phyloP scores from a whole-genome alignment of 2,888 invertebrate species.

The Allacma fusca region DNA sequence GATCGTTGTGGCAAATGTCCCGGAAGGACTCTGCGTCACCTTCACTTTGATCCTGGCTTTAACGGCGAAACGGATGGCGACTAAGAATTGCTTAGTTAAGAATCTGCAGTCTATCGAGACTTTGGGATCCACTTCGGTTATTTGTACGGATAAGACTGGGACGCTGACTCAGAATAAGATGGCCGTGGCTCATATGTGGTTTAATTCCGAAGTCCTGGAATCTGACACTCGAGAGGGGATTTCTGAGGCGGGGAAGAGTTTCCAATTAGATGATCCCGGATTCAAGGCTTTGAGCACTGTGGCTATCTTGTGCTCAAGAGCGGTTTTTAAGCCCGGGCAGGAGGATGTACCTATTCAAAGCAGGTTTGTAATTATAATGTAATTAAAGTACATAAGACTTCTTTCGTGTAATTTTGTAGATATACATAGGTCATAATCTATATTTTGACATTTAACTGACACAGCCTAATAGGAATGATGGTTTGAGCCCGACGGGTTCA shows the following conservation, averaged over 20 bases:
- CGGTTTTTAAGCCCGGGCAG: constrained; percentile 72
- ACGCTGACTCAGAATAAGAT: constrained; percentile 80
- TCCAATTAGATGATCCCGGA: constrained; percentile 62
- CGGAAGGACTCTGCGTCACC: constrained; percentile 63
- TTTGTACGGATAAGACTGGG: constrained; percentile 80
- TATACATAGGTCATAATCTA: too few species aligned
- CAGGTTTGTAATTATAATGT: constrained; percentile 61
- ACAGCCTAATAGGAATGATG: too few species aligned
- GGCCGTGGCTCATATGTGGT: constrained; percentile 80
- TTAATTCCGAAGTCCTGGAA: constrained; percentile 72
- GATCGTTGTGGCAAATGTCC: constrained; percentile 80
- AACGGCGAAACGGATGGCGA: constrained; percentile 81
- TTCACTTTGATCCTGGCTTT: constrained; percentile 72
- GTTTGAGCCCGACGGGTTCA: too few species aligned
- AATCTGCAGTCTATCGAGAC: constrained; percentile 83
- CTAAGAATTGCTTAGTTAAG: constrained; percentile 81
- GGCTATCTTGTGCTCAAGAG: constrained; percentile 76
- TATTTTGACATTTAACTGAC: too few species aligned
- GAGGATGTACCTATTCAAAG: constrained; percentile 67
- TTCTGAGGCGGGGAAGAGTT: constrained; percentile 68
- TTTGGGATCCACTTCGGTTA: constrained; percentile 79
- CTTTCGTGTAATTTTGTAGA: not conserved
- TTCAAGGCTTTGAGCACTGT: constrained; percentile 70
- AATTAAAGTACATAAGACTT: too few species aligned
- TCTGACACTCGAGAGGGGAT: constrained; percentile 69